Evolutionary conservation across 23 tunicate species (phyloP).

Genomic region (Corella eumyota): DNA sequence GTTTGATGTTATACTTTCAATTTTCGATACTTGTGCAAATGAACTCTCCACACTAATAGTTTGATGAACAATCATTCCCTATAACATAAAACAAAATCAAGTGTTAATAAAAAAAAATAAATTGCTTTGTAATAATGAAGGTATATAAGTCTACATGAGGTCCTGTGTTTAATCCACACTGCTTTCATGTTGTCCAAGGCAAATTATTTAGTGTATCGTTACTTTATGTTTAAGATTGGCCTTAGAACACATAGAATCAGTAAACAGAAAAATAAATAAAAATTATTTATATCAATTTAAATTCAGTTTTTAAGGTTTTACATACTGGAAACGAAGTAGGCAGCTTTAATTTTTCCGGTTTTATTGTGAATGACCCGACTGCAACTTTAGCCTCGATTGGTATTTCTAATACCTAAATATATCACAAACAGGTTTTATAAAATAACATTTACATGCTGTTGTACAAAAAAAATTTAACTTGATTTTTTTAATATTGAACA

Average conservation of each 20-base stretch:
- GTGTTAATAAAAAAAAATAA: neutral
- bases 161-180: too few relatives aligned
- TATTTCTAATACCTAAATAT: constrained; percentile 29
- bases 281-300: too few relatives aligned
- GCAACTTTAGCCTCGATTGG: constrained; percentile 56
- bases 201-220: too few relatives aligned
- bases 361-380: constrained; percentile 56
- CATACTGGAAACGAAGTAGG: constrained; percentile 76
- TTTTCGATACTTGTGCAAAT: constrained; percentile 62
- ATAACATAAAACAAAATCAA: neutral
- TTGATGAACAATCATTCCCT: constrained; percentile 66
- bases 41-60: constrained; percentile 43
- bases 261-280: too few relatives aligned
- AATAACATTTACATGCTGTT: neutral
- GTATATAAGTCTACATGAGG: too few relatives aligned
- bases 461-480: neutral
- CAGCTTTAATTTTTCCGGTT: constrained; percentile 52
- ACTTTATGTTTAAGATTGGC: too few relatives aligned
- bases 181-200: too few relatives aligned
- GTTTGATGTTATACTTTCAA: constrained; percentile 19
- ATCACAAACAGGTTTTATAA: neutral
- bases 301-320: too few relatives aligned
- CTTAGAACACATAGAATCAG: too few relatives aligned
- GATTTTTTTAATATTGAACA: too few relatives aligned
- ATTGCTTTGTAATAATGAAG: neutral